Conservation (phyloP, 2,888 invertebrate species). For the Masnerella sp. region DNA sequence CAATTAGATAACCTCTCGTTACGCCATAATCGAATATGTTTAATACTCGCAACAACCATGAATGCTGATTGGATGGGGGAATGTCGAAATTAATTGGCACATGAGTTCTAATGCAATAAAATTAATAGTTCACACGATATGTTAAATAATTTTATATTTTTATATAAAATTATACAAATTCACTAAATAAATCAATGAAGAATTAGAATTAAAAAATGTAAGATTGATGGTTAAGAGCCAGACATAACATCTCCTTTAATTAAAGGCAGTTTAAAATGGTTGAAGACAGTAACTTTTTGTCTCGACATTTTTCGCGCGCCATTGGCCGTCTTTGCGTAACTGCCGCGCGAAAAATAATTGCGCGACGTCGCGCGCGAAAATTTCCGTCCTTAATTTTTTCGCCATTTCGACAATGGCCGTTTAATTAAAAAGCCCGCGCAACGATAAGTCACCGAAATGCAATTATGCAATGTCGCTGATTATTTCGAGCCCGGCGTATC, state of each 20-base stretch:
- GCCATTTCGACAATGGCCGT: constrained; percentile 13
- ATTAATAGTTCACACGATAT: neutral
- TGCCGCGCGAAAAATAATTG: constrained; percentile 33
- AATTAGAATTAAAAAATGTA: no score
- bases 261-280: no score
- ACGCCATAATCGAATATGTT: neutral
- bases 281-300: no score
- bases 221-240: constrained; percentile 61
- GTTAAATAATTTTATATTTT: no score
- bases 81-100: neutral
- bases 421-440: constrained; percentile 42
- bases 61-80: neutral
- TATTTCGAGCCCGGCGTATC: constrained; percentile 37
- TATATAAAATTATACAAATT: no score
- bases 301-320: constrained; percentile 19
- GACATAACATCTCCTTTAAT: constrained; percentile 44
- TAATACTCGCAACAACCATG: neutral
- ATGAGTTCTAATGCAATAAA: no score
- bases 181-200: no score
- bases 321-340: constrained; percentile 19
- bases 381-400: constrained; percentile 26
- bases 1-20: neutral
- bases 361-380: constrained; percentile 15
- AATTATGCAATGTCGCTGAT: constrained; percentile 42
- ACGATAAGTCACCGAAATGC: constrained; percentile 42